Conservation (phyloP, 2,888 invertebrate genomes). For the Eupithecia dodoneata region DNA sequence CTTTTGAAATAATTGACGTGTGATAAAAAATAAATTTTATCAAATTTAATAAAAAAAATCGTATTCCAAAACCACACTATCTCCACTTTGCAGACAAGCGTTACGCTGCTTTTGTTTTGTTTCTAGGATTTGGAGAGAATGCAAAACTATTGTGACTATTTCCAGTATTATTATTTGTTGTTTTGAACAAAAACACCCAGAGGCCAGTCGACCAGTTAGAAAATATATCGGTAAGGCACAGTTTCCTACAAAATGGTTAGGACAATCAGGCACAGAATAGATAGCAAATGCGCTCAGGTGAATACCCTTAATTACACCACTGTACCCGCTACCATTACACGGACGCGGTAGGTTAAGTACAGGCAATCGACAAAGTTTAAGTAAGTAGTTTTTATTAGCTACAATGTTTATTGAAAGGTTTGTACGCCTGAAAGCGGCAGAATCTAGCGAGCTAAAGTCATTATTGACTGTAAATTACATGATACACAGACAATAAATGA, state of each 20-base stretch:
- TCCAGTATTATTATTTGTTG: not conserved
- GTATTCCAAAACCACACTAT: not conserved
- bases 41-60: not conserved
- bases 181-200: not conserved
- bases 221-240: not conserved
- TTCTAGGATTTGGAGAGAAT: not conserved
- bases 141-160: not conserved
- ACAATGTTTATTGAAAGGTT: no score
- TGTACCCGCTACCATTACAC: slow-evolving; percentile 30
- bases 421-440: no score
- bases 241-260: not conserved
- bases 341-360: not conserved
- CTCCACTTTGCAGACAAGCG: not conserved
- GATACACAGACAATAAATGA: no score
- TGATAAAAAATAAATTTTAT: not conserved
- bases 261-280: slow-evolving; percentile 6
- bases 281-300: not conserved
- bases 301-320: slow-evolving; percentile 31
- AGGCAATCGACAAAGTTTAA: not conserved
- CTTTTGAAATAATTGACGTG: not conserved
- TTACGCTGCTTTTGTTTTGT: not conserved
- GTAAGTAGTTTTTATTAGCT: no score
- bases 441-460: no score
- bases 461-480: no score
- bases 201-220: not conserved